Base-by-base conservation (phyloP, 2,797 vertebrate genomes). In the Rhynchotus rufescens region DNA sequence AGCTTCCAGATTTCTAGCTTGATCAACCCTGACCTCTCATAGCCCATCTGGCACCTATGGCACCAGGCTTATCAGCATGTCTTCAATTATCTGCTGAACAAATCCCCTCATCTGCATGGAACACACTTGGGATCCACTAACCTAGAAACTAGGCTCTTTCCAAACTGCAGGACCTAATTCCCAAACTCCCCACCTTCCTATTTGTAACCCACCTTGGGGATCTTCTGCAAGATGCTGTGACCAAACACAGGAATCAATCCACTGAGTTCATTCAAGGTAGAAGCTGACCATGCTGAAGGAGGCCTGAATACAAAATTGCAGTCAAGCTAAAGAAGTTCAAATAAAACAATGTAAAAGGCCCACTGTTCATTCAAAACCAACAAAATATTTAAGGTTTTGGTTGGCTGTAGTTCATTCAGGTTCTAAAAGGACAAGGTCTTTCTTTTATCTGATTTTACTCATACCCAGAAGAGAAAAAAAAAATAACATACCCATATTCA, bases 221-320 rank as follows among this genome's bases (percentile, higher is more conserved):
- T 78, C 28, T 84, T 79, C 65, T 52, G 65, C 44, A 96, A 42
- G 59, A 95, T 87, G 38, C 60, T 45, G 71, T 23, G 73, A 57
- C 62, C 89, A 38, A 97, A 52, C 9, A 89, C 23, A 1, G 44
- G 72, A n/a, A 94, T 30, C 56, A 98, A 76, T 8, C 73, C 72
- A 6, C 42, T 15, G 10, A 98, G 95, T n/a, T 95, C 62, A 0
- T 89, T 77, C 89, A 97, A 67, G 57, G 95, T 97, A 14, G 93
- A 94, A 38, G 85, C 67, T 19, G 97, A 89, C 97, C 97, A 98
- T 0, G 1, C 32, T 4, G 62, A 90, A 14, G 95, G 96, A 40
- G 88, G 72, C 20, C 97, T 98, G 85, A 5, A 15, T 22, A 52
- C 3, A 66, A 68, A 71, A 61, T 83, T 80, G 38, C 66, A 78